Percentiles rank a stretch among this genome's conserved stretches.
phyloP scores from a whole-genome alignment of 2,888 invertebrate species.

The Polydrusus tereticollis region DNA sequence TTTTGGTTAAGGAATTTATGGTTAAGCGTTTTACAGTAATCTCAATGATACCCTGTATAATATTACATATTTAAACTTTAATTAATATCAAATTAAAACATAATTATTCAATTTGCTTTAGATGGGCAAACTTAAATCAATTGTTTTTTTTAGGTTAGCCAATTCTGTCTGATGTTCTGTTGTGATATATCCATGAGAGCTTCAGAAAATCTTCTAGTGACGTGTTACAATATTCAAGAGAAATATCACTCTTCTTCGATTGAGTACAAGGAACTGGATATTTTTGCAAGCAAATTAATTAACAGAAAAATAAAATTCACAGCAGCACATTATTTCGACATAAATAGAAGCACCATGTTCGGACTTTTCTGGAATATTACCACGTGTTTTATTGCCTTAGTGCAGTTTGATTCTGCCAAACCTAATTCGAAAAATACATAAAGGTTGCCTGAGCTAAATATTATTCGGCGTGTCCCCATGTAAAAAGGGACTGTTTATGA shows the following conservation, averaged over 20 bases:
- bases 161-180: slow-evolving; percentile 23
- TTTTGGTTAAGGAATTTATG: too few relatives aligned
- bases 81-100: too few relatives aligned
- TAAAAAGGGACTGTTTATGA: too few relatives aligned
- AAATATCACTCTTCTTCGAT: slow-evolving; percentile 16
- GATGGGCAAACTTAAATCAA: too few relatives aligned
- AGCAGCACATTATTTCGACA: slow-evolving; percentile 32
- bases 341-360: slow-evolving; percentile 33
- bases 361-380: slow-evolving; percentile 31
- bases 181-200: slow-evolving; percentile 24
- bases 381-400: slow-evolving; percentile 35
- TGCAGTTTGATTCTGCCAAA: slow-evolving; percentile 21
- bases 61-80: too few relatives aligned
- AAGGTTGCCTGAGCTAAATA: too few relatives aligned
- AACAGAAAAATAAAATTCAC: slow-evolving; percentile 31
- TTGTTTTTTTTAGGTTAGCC: slow-evolving; percentile 25
- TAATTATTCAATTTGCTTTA: too few relatives aligned
- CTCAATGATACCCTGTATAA: too few relatives aligned
- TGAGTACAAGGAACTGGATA: slow-evolving; percentile 25
- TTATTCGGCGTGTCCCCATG: too few relatives aligned
- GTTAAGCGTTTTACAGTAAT: too few relatives aligned
- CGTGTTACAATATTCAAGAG: slow-evolving; percentile 27
- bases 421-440: too few relatives aligned
- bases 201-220: slow-evolving; percentile 20
- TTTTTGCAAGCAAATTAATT: slow-evolving; percentile 12